Base-by-base conservation (phyloP, 2,797 vertebrate genomes). In the Phoebastria nigripes region DNA sequence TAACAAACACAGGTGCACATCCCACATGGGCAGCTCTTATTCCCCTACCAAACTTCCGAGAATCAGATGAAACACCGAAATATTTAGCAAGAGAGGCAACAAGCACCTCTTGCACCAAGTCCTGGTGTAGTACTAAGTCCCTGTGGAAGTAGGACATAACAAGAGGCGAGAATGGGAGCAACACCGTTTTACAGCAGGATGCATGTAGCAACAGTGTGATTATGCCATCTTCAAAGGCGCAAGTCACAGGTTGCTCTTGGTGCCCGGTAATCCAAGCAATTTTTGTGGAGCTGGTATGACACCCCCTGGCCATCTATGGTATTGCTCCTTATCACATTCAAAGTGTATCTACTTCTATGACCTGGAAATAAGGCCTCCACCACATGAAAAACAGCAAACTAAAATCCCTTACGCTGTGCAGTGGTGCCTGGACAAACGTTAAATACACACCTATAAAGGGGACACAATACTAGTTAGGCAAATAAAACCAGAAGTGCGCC, bases 201-300 rank as follows among this genome's bases (percentile, higher is more conserved):
- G 33, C 12, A 2, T n/a, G 65, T 21, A 39, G 44, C 29, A 59
- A 2, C 14, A 4, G 3, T 0, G 7, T 0, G 0, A 33, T 15
- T 4, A 18, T 1, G 1, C 22, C 44, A 25, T 4, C 21, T 44
- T 29, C 56, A 11, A 25, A 51, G 19, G n/a, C 12, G 7, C 25
- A 2, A 12, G 21, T 10, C 71, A 4, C 28, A 5, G 17, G n/a
- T 1, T 41, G 58, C 18, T 61, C 56, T 29, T 15, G 19, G 46
- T 10, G 37, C n/a, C 21, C 1, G 0, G 6, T 2, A 22, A 65
- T 0, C 1, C 11, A 11, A 42, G 29, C 54, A 19, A 49, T 42
- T 87, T 85, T 51, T 67, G 67, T 82, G 87, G 82, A 77, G 91
- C 90, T 95, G 88, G 44, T 5, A 7, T 96, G 98, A 46, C 98